Evolutionary conservation across 2,113 vertebrate genomes (phyloP).

Genomic region (Acanthochromis polyacanthus): DNA sequence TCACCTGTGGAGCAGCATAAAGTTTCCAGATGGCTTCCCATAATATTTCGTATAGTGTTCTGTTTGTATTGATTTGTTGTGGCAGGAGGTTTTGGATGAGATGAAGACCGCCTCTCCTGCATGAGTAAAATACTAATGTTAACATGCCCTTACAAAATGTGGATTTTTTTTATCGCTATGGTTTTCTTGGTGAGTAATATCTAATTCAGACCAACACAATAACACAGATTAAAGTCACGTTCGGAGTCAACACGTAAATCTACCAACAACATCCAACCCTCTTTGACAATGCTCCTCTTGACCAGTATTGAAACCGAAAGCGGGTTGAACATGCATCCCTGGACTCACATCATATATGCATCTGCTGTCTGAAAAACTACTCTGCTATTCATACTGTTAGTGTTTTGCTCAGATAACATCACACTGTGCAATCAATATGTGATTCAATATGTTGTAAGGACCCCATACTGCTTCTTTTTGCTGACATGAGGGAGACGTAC

Average conservation of each 20-base stretch:
- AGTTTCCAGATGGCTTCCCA: background rate
- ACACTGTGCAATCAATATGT: too few species aligned
- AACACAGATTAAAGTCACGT: background rate
- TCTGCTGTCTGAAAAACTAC: too few species aligned
- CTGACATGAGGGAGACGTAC: too few species aligned
- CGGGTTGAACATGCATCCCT: background rate
- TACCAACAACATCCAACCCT: background rate
- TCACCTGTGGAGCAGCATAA: too few species aligned
- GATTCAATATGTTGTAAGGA: too few species aligned
- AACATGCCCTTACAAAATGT: background rate
- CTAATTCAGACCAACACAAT: background rate
- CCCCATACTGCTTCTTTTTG: too few species aligned
- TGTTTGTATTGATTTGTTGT: too few species aligned
- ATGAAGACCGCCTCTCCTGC: background rate
- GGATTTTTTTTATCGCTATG: background rate
- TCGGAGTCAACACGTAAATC: background rate
- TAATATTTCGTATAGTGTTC: too few species aligned
- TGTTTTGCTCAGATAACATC: too few species aligned
- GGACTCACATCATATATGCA: too few species aligned
- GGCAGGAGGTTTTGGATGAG: background rate
- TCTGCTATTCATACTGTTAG: too few species aligned
- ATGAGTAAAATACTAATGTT: background rate
- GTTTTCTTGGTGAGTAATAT: background rate
- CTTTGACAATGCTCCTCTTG: background rate
- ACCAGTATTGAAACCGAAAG: background rate